Evolutionary conservation across 1,140 invertebrate genomes (phyloP).

Genomic region (Eumaeus atala): DNA sequence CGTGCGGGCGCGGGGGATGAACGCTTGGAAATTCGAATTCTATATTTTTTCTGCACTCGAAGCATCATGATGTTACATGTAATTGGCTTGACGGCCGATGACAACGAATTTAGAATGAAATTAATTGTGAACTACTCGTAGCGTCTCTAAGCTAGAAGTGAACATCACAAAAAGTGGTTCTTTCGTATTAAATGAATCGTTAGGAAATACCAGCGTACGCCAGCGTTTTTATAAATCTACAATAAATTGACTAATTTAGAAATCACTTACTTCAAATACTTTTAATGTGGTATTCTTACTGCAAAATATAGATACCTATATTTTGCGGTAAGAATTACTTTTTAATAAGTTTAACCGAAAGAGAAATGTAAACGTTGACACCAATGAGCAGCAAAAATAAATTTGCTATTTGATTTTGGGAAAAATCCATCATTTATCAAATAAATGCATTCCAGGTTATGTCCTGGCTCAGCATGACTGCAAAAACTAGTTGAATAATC

Average conservation of each 20-base stretch:
- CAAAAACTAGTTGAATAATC: conserved; percentile 72
- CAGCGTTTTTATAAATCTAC: conserved; percentile 28
- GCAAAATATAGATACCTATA: too few species aligned
- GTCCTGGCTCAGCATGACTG: conserved; percentile 69
- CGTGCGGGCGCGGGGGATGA: conserved; percentile 71
- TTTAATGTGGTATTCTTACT: too few species aligned
- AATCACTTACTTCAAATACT: not conserved
- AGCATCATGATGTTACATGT: conserved; percentile 65
- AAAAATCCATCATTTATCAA: conserved; percentile 70
- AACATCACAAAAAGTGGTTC: conserved; percentile 27
- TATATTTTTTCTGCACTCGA: conserved; percentile 68
- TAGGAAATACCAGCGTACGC: conserved; percentile 32
- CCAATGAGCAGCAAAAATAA: conserved; percentile 58
- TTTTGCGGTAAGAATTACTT: too few species aligned
- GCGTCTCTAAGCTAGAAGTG: conserved; percentile 33
- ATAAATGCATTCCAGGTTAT: conserved; percentile 67
- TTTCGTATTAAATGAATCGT: conserved; percentile 31
- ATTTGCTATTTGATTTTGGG: conserved; percentile 31
- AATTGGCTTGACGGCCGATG: conserved; percentile 62
- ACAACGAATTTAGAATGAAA: conserved; percentile 50
- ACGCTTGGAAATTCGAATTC: conserved; percentile 71
- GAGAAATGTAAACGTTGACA: conserved; percentile 31
- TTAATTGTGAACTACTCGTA: conserved; percentile 30
- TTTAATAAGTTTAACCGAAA: too few species aligned
- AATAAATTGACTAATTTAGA: conserved; percentile 24